Evolutionary conservation across 1,140 invertebrate species (phyloP), one percentile per base, ranked within the genome.

Genomic region (Plutomurus gul): DNA sequence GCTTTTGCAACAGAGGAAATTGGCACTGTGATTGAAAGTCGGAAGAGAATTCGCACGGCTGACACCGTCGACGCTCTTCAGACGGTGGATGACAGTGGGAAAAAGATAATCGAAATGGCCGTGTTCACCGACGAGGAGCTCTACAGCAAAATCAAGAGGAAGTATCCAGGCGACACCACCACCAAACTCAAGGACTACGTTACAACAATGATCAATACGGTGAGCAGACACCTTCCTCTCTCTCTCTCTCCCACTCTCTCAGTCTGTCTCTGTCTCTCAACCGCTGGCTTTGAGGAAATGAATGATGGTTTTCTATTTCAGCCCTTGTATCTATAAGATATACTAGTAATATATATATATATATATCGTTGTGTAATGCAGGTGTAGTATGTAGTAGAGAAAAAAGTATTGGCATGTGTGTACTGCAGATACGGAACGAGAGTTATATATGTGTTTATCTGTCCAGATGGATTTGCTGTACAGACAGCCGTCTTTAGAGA

Each of bases 131-230:
- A 86, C 79, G 79, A 85, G 43, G 80, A 84, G 6, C 49, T 86
- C 6, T 85, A 85, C 36, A 60, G 83, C 13, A 47, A 84, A 70
- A 84, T 86, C 80, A 76, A 83, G 40, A 77, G 81, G 20, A 83
- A 84, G 3, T 85, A 84, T 77, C 85, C 84, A 0, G 77, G 65
- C 4, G 85, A 86, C 47, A 85, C 85, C 0, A 82, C 81, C 20
- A 47, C 77, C 7, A 82, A 85, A 25, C 40, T 85, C 6, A 82
- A 83, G 8, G 84, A 84, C 13, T 85, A 85, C 47, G 84, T 86
- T 10, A 77, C 85, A 16, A 85, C 85, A 20, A 84, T 86, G 74
- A 84, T 86, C 73, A 85, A 86, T 79, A 84, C 85, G 3, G 85
- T 85, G 77, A 82, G 80, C 8, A 22, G 18, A 27, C n/a, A n/a